Evolutionary conservation across 2,797 vertebrate species (phyloP).

Genomic region (Lithobates pipiens): DNA sequence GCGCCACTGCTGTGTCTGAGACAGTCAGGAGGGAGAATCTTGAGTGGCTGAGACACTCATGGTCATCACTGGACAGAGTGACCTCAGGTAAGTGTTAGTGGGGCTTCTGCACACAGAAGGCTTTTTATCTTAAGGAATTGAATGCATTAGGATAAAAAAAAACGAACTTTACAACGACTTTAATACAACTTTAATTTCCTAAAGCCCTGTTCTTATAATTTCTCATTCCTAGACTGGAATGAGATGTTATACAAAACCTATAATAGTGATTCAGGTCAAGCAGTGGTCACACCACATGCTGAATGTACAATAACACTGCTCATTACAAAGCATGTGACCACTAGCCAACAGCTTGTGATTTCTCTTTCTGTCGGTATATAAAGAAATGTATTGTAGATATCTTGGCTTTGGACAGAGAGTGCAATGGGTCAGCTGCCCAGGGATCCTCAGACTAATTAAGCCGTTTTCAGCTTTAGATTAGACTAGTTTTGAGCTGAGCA

Average conservation of each 20-base stretch:
- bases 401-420: constrained; percentile 62
- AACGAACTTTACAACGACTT: no score
- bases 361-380: constrained; percentile 35
- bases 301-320: constrained; percentile 35
- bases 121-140: no score
- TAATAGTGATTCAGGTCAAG: constrained; percentile 19
- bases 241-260: neutral
- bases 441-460: constrained; percentile 28
- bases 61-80: no score
- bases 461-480: constrained; percentile 10
- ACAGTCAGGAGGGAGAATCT: no score
- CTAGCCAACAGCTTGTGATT: constrained; percentile 51
- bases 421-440: constrained; percentile 50
- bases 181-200: neutral
- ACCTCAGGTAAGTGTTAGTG: no score
- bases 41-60: no score
- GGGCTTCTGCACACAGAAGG: no score
- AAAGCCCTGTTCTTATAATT: neutral
- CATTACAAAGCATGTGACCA: constrained; percentile 37
- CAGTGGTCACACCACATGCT: constrained; percentile 30
- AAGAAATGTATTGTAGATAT: constrained; percentile 58
- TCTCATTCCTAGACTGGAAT: neutral
- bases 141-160: no score
- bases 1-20: no score
- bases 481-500: constrained; percentile 19